Conservation (phyloP, 2,797 vertebrate genomes). For the Oreortyx pictus region DNA sequence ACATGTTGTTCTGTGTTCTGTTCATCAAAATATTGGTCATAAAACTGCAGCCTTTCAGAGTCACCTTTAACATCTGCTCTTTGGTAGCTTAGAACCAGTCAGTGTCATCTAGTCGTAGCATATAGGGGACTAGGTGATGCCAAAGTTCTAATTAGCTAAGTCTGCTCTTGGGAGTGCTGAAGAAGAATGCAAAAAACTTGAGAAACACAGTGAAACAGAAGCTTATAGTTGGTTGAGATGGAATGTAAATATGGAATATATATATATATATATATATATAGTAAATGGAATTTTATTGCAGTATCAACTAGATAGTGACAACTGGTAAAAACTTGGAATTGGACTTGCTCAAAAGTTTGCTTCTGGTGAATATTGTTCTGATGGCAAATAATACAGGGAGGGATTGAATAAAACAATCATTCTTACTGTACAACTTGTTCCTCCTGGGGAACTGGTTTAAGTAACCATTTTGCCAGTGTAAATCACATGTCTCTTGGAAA, state of each 20-base stretch:
- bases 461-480: not conserved
- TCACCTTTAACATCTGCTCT: not conserved
- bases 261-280: no score
- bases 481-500: slow-evolving; percentile 21
- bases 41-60: not conserved
- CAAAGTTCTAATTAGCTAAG: not conserved
- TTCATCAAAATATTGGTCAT: not conserved
- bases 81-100: not conserved
- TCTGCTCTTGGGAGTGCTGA: not conserved
- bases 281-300: not conserved
- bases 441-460: not conserved
- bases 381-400: not conserved
- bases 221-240: not conserved
- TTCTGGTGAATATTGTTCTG: not conserved
- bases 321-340: not conserved
- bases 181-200: not conserved
- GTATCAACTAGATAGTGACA: not conserved
- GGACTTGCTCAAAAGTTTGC: not conserved
- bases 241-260: no score
- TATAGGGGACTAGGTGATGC: fast-evolving
- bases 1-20: not conserved
- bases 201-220: not conserved
- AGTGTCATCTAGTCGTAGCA: not conserved
- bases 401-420: not conserved
- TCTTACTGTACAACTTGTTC: not conserved